Conservation (phyloP, 2,113 vertebrate species). For the Dolichallabes microphthalmus region DNA sequence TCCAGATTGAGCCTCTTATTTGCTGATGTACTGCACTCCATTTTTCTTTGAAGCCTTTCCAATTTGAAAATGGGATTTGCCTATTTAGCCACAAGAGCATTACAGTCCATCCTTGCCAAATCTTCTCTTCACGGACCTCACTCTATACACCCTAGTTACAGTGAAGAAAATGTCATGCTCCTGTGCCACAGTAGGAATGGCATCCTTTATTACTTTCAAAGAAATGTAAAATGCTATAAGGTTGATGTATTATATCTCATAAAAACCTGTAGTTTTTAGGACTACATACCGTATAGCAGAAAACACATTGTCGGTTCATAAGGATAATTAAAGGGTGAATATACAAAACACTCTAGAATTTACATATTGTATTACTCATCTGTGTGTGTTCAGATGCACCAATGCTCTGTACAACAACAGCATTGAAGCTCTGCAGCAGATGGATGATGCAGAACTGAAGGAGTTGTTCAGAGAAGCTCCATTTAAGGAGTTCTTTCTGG, state of each 20-base stretch:
- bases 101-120: background rate
- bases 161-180: background rate
- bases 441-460: slow-evolving; percentile 88
- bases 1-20: background rate
- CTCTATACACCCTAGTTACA: background rate
- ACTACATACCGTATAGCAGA: background rate
- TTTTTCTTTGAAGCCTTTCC: background rate
- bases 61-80: background rate
- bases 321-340: background rate
- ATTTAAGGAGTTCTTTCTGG: slow-evolving; percentile 85
- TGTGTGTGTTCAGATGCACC: slow-evolving; percentile 78
- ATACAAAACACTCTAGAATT: background rate
- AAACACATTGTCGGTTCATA: background rate
- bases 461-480: slow-evolving; percentile 88
- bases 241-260: background rate
- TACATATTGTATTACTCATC: background rate
- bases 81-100: background rate
- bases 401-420: slow-evolving; percentile 83
- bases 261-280: background rate
- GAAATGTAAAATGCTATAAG: background rate
- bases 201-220: background rate
- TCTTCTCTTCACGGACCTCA: background rate
- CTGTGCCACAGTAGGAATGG: background rate
- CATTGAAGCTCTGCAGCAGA: slow-evolving; percentile 80
- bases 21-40: background rate